phyloP scores from a whole-genome alignment of 2,888 invertebrate species.

The Agonopterix subpropinquella region DNA sequence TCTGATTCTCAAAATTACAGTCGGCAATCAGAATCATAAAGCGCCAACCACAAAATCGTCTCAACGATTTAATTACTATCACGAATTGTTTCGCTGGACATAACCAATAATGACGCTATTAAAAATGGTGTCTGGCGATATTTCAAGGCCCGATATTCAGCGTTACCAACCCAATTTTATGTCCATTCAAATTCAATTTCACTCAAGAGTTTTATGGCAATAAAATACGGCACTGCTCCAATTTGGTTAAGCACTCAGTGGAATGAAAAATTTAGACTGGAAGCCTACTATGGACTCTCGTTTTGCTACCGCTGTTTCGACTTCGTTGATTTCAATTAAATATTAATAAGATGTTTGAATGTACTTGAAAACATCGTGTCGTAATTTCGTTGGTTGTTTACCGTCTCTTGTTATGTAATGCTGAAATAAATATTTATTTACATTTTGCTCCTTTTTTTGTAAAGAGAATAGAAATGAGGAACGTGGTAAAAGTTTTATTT shows the following conservation, averaged over 20 bases:
- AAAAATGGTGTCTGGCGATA: slow-evolving; percentile 4
- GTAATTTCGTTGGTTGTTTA: too few relatives aligned
- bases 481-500: too few relatives aligned
- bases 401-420: too few relatives aligned
- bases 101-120: slow-evolving; percentile 4
- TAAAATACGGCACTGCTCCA: slow-evolving; percentile 16
- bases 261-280: slow-evolving; percentile 19
- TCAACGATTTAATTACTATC: background rate
- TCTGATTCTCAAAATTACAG: too few relatives aligned
- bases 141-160: slow-evolving; percentile 1
- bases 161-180: slow-evolving; percentile 8
- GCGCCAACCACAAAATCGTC: too few relatives aligned
- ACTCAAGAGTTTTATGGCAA: slow-evolving; percentile 16
- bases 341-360: too few relatives aligned
- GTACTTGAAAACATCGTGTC: too few relatives aligned
- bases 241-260: slow-evolving; percentile 20
- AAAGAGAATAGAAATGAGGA: too few relatives aligned
- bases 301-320: background rate
- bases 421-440: too few relatives aligned
- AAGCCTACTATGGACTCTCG: slow-evolving; percentile 6
- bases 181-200: slow-evolving; percentile 12
- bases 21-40: too few relatives aligned
- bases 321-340: too few relatives aligned
- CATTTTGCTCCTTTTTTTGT: too few relatives aligned
- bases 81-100: background rate